Percentiles rank a stretch among this genome's conserved stretches.
Evolutionary conservation across 2,888 invertebrate genomes (phyloP).

Genomic region (Leptarthrus brevirostris): DNA sequence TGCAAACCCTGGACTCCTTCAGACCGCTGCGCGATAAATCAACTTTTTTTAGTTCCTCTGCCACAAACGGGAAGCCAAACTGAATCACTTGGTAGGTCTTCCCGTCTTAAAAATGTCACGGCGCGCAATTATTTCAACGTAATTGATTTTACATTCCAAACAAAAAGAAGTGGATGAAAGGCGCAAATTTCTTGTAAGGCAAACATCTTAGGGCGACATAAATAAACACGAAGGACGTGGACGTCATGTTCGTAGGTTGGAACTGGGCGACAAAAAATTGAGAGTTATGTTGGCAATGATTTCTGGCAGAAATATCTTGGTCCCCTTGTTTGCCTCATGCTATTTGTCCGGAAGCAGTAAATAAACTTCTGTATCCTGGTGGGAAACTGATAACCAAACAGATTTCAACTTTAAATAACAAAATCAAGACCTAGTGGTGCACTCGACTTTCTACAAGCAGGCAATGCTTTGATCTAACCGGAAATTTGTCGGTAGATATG

Average conservation of each 20-base stretch:
- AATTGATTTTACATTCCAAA: constrained; percentile 41
- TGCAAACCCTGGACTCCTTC: background rate
- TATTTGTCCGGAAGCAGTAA: constrained; percentile 46
- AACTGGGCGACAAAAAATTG: background rate
- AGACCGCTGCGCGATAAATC: constrained; percentile 29
- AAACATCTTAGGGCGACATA: constrained; percentile 35
- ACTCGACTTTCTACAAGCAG: too few species aligned
- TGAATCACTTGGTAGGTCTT: constrained; percentile 22
- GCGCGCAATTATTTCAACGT: constrained; percentile 35
- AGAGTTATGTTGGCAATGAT: constrained; percentile 37
- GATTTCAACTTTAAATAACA: constrained; percentile 23
- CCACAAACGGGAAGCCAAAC: constrained; percentile 30
- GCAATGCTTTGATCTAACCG: too few species aligned
- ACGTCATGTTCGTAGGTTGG: background rate
- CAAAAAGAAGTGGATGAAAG: constrained; percentile 27
- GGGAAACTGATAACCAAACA: constrained; percentile 41
- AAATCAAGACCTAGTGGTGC: background rate
- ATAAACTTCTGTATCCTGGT: constrained; percentile 40
- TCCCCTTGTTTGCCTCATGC: constrained; percentile 28
- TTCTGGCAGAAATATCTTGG: constrained; percentile 39
- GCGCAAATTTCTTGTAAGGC: constrained; percentile 39
- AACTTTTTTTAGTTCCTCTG: constrained; percentile 31
- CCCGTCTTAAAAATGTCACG: constrained; percentile 38
- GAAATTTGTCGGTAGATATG: too few species aligned
- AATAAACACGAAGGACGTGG: constrained; percentile 32